Evolutionary conservation across 2,888 invertebrate genomes (phyloP).

Genomic region (Melieria picta): DNA sequence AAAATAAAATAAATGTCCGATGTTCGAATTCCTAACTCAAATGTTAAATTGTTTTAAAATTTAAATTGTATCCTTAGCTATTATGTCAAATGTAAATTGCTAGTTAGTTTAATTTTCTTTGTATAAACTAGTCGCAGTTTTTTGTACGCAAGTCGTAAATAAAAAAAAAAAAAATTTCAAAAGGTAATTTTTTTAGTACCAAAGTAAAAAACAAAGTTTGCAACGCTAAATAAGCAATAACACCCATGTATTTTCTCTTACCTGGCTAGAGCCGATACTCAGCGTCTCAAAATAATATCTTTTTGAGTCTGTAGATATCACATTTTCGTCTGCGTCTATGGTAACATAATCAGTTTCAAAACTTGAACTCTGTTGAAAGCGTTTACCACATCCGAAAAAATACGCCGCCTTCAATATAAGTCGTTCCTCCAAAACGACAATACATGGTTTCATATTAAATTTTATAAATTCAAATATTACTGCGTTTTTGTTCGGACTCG

Average conservation of each 20-base stretch:
- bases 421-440: constrained; percentile 88
- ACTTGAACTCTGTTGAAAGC: constrained; percentile 72
- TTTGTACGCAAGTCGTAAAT: too few relatives aligned
- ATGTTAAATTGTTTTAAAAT: too few relatives aligned
- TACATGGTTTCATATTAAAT: constrained; percentile 83
- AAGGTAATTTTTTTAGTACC: too few relatives aligned
- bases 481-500: constrained; percentile 80
- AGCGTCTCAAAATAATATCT: constrained; percentile 89
- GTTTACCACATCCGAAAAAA: constrained; percentile 71
- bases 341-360: constrained; percentile 84
- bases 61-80: too few relatives aligned
- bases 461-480: constrained; percentile 89
- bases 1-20: too few relatives aligned
- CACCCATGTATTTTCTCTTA: constrained; percentile 51
- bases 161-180: too few relatives aligned
- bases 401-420: constrained; percentile 78
- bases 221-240: too few relatives aligned
- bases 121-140: too few relatives aligned
- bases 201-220: not conserved
- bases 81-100: too few relatives aligned
- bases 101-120: too few relatives aligned
- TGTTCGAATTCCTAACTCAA: too few relatives aligned
- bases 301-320: constrained; percentile 82
- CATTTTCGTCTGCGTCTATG: constrained; percentile 81
- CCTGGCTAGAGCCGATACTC: constrained; percentile 81